Percentiles rank a stretch among this genome's conserved stretches.
Evolutionary conservation across 1,140 invertebrate genomes (phyloP).

Genomic region (Eriocheir sinensis): DNA sequence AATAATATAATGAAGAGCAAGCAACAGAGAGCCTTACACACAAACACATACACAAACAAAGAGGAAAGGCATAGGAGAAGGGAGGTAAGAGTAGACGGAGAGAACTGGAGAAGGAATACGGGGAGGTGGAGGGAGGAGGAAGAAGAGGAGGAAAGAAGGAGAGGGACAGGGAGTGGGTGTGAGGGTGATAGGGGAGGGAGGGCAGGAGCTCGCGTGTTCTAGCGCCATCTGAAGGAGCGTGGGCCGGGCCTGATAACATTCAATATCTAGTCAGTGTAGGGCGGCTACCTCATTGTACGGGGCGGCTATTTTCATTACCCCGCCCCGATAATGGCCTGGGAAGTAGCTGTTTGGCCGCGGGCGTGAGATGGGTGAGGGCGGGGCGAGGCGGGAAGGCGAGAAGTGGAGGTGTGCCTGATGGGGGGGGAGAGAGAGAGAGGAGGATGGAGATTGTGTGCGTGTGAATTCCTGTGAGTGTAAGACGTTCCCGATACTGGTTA

Average conservation of each 20-base stretch:
- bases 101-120: background rate
- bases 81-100: background rate
- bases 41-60: background rate
- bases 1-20: background rate
- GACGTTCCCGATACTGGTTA: no score
- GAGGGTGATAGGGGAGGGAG: background rate
- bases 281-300: background rate
- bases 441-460: no score
- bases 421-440: background rate
- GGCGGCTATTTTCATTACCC: background rate
- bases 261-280: background rate
- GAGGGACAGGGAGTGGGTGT: background rate
- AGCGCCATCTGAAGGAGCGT: background rate
- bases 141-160: background rate
- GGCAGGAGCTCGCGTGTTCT: background rate
- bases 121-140: background rate
- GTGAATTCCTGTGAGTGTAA: no score
- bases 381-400: background rate
- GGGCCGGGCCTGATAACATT: background rate
- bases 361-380: background rate
- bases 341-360: background rate
- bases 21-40: background rate
- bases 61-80: background rate
- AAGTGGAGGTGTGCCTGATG: background rate
- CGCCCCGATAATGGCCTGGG: background rate